A percentile compares a stretch with the other conserved stretches of the same genome.
Conservation (phyloP, 2,113 vertebrate genomes). For the Bombycilla garrulus region DNA sequence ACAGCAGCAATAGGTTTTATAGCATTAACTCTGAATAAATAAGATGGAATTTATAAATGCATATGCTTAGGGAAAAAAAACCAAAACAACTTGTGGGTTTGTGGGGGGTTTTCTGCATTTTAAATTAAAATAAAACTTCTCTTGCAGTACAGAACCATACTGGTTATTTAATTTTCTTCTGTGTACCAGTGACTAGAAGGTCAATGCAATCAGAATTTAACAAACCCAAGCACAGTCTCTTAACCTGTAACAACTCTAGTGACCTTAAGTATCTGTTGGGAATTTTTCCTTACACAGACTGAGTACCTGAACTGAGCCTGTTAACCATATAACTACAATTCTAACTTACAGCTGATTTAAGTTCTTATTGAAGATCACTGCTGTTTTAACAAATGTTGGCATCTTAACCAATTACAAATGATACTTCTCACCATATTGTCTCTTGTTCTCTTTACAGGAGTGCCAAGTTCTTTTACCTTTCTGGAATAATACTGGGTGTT, state of each 20-base stretch:
- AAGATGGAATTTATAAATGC: background rate
- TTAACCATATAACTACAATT: background rate
- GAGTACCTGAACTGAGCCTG: background rate
- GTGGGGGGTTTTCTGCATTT: background rate
- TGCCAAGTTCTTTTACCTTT: slow-evolving; percentile 71
- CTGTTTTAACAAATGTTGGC: background rate
- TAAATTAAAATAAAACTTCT: background rate
- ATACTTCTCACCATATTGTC: background rate
- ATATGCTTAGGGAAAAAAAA: background rate
- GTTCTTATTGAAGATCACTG: background rate
- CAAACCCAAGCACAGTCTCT: background rate
- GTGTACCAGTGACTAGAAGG: background rate
- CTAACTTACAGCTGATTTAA: background rate
- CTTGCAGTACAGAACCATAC: background rate
- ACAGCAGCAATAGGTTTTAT: background rate
- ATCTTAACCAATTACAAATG: background rate
- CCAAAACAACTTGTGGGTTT: background rate
- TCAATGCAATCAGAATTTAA: background rate
- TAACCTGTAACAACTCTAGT: background rate
- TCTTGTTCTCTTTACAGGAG: slow-evolving; percentile 67
- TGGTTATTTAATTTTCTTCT: background rate
- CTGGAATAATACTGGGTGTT: slow-evolving; percentile 70
- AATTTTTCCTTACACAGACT: background rate
- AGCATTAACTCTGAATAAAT: background rate
- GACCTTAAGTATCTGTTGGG: background rate